These are phyloP conservation scores for Aphodius sticticus DNA, from an alignment of 2,888 invertebrate species.

Conservation along the genomic window DNA sequence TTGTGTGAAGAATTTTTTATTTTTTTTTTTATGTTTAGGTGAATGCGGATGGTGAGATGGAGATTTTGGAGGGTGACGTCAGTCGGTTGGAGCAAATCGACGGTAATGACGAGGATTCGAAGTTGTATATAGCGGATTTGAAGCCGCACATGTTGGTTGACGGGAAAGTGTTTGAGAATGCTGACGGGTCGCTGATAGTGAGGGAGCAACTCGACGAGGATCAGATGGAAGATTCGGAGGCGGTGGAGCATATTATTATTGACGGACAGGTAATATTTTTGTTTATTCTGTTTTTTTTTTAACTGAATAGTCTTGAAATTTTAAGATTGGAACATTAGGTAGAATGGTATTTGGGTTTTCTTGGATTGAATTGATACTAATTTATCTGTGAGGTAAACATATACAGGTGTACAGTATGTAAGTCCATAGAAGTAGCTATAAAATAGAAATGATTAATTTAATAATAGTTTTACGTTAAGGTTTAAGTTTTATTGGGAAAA, in stretches of 20 bases:
- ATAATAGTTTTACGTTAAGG: too few relatives aligned
- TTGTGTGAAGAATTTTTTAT: too few relatives aligned
- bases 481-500: too few relatives aligned
- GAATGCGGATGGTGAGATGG: constrained; percentile 56
- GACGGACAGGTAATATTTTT: constrained; percentile 52
- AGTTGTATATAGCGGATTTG: constrained; percentile 63
- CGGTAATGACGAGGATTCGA: constrained; percentile 54
- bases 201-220: constrained; percentile 45
- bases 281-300: neutral
- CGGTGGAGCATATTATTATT: constrained; percentile 57
- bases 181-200: constrained; percentile 45
- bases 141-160: constrained; percentile 64
- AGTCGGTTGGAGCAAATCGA: constrained; percentile 43
- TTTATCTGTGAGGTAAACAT: too few relatives aligned
- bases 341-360: too few relatives aligned
- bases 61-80: constrained; percentile 50
- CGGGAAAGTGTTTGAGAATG: constrained; percentile 49
- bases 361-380: too few relatives aligned
- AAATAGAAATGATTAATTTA: too few relatives aligned
- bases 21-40: constrained; percentile 40
- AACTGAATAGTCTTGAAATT: neutral
- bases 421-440: too few relatives aligned
- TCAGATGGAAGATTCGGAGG: constrained; percentile 45
- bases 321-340: too few relatives aligned
- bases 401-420: too few relatives aligned